Evolutionary conservation across 53 echinoderm and acorn worm species (phyloP).

Genomic region (Glandiceps talaboti): DNA sequence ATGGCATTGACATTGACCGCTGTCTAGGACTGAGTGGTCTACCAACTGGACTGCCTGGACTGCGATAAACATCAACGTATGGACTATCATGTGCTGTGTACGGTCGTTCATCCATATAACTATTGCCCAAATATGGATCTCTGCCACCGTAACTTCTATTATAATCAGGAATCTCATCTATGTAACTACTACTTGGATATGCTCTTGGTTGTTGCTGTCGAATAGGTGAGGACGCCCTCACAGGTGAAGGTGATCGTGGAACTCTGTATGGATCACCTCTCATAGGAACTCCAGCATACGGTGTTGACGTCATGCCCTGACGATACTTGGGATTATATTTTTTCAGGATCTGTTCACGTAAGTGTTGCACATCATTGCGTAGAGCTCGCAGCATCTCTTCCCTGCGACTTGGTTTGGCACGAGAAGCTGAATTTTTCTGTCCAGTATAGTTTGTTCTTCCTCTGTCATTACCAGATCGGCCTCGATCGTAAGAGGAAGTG

Average conservation of each 20-base stretch:
- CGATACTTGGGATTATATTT: background rate
- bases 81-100: background rate
- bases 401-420: background rate
- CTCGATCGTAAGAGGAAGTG: background rate
- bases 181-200: background rate
- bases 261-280: background rate
- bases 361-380: background rate
- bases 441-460: background rate
- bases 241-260: background rate
- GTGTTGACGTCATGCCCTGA: background rate
- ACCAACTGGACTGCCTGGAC: constrained; percentile 1
- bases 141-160: background rate
- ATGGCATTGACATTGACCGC: background rate
- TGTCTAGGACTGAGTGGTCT: constrained; percentile 1
- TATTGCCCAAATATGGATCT: background rate
- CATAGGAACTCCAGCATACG: background rate
- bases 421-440: background rate
- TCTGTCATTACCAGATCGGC: background rate
- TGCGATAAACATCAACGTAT: background rate
- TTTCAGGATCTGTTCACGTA: background rate
- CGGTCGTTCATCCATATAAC: background rate
- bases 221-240: background rate
- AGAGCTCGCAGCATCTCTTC: background rate
- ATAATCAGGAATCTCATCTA: background rate
- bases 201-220: background rate